Percentiles rank a stretch among this genome's conserved stretches.
Conservation (phyloP, 1,140 invertebrate genomes). For the Caenorhabditis latens region DNA sequence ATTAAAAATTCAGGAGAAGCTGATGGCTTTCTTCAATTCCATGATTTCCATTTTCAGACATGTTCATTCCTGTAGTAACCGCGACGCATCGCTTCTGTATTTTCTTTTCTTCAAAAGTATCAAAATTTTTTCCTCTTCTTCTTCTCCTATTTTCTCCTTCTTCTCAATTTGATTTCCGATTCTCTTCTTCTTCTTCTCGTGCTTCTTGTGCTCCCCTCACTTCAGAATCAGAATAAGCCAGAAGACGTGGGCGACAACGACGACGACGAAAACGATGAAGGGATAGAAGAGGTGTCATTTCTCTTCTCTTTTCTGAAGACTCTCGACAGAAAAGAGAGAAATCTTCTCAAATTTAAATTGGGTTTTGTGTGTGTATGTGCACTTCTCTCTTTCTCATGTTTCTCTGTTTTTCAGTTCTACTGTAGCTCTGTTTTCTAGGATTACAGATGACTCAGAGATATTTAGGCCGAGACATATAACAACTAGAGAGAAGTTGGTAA, state of each 20-base stretch:
- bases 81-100: too few species aligned
- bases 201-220: not conserved
- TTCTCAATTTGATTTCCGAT: slow-evolving; percentile 16
- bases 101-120: not conserved
- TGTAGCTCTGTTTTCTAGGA: too few species aligned
- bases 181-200: not conserved
- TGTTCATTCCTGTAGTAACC: too few species aligned
- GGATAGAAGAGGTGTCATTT: slow-evolving; percentile 44
- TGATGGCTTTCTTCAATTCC: too few species aligned
- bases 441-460: too few species aligned
- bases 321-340: not conserved
- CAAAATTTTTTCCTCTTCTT: too few species aligned
- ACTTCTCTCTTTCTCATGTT: not conserved
- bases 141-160: not conserved
- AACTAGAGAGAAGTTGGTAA: too few species aligned
- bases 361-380: not conserved
- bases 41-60: too few species aligned
- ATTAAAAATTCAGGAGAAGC: too few species aligned
- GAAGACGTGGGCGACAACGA: slow-evolving; percentile 23
- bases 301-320: not conserved
- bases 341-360: slow-evolving; percentile 54
- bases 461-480: too few species aligned
- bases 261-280: not conserved
- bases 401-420: too few species aligned
- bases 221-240: slow-evolving; percentile 4